Conservation (phyloP, 2,888 invertebrate genomes). For the Caenorhabditis sp. region DNA sequence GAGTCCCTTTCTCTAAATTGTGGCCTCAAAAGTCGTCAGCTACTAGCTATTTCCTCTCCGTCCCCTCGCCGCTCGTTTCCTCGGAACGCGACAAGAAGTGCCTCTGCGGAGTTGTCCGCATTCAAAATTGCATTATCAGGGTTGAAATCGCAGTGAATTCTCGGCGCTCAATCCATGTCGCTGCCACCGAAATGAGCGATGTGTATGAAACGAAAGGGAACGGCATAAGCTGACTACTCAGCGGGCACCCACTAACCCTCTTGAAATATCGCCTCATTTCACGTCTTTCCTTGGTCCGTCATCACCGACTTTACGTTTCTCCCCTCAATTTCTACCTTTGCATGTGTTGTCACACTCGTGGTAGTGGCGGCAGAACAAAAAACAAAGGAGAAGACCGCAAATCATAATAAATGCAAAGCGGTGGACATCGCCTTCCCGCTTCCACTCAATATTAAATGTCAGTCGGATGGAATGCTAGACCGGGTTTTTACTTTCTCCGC, state of each 20-base stretch:
- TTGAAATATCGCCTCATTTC: constrained; percentile 42
- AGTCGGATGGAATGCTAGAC: constrained; percentile 29
- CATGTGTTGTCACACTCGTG: neutral
- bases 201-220: constrained; percentile 27
- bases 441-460: constrained; percentile 49
- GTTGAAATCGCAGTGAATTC: constrained; percentile 30
- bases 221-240: constrained; percentile 29
- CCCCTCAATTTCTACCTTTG: constrained; percentile 28
- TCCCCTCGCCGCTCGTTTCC: neutral
- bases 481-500: constrained; percentile 12
- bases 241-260: constrained; percentile 39
- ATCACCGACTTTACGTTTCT: constrained; percentile 16
- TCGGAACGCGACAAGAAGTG: neutral
- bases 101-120: constrained; percentile 11
- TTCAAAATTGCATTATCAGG: constrained; percentile 46
- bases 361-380: neutral
- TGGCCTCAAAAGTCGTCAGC: constrained; percentile 12
- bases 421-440: constrained; percentile 23
- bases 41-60: neutral
- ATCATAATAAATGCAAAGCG: constrained; percentile 58
- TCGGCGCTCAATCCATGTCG: neutral
- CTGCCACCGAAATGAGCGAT: constrained; percentile 9
- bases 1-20: neutral
- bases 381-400: constrained; percentile 20
- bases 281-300: constrained; percentile 20